phyloP scores from a whole-genome alignment of 2,888 invertebrate species.

The Pandemis corylana region DNA sequence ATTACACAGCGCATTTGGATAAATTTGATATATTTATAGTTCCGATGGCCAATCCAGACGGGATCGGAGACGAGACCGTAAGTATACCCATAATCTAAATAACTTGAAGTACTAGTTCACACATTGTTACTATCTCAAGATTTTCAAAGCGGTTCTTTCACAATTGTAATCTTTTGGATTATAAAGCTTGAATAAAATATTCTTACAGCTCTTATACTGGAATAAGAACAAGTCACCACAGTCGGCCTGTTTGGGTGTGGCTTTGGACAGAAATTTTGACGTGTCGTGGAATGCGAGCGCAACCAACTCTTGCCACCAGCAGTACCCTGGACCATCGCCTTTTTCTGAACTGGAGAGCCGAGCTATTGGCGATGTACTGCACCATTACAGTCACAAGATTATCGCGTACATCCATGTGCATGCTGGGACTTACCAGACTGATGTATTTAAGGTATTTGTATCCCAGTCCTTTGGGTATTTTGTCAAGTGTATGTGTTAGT shows the following conservation, averaged over 20 bases:
- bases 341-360: conserved; percentile 72
- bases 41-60: conserved; percentile 77
- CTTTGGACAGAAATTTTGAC: conserved; percentile 74
- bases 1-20: conserved; percentile 65
- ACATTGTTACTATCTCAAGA: background rate
- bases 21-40: conserved; percentile 74
- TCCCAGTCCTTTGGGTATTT: background rate
- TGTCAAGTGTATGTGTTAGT: background rate
- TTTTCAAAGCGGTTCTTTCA: background rate
- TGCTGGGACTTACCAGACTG: conserved; percentile 51
- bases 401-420: conserved; percentile 71
- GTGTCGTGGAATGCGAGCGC: conserved; percentile 61
- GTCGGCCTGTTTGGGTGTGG: conserved; percentile 65
- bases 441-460: conserved; percentile 59
- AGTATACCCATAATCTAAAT: background rate
- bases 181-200: background rate
- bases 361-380: conserved; percentile 65
- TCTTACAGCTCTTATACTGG: conserved; percentile 44
- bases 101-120: background rate
- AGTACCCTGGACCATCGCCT: conserved; percentile 64
- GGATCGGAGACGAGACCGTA: conserved; percentile 47
- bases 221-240: conserved; percentile 69
- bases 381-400: conserved; percentile 69
- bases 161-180: background rate
- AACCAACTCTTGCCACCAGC: conserved; percentile 63